Conservation (phyloP, 2,113 vertebrate genomes). For the Thalassarche chlororhynchos region DNA sequence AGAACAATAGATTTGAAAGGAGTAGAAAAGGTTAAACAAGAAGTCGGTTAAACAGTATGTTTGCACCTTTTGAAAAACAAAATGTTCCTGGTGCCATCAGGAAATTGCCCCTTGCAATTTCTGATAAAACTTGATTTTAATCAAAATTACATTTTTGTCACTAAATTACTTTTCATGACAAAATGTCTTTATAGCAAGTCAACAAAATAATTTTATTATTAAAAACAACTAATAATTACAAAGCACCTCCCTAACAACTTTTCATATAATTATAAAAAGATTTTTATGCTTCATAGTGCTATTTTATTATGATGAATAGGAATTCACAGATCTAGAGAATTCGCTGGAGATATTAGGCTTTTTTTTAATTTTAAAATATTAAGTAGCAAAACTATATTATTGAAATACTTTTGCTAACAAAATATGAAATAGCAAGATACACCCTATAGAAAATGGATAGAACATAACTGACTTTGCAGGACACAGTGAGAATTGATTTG, state of each 20-base stretch:
- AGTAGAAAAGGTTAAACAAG: background rate
- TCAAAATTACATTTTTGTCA: background rate
- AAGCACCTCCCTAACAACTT: background rate
- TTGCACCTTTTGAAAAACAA: background rate
- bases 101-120: background rate
- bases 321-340: background rate
- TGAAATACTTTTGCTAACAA: background rate
- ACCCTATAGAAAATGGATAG: background rate
- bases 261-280: background rate
- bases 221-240: background rate
- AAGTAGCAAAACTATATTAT: background rate
- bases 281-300: background rate
- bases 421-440: fast-evolving
- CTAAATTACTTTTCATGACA: background rate
- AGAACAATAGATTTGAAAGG: background rate
- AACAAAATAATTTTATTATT: background rate
- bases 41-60: background rate
- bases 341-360: background rate
- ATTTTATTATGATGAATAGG: background rate
- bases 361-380: background rate
- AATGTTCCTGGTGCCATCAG: background rate
- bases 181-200: background rate
- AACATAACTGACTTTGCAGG: background rate
- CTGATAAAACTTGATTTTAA: background rate
- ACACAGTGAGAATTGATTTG: background rate